Evolutionary conservation across 2,888 invertebrate species (phyloP).

Genomic region (Drosophila acutilabella): DNA sequence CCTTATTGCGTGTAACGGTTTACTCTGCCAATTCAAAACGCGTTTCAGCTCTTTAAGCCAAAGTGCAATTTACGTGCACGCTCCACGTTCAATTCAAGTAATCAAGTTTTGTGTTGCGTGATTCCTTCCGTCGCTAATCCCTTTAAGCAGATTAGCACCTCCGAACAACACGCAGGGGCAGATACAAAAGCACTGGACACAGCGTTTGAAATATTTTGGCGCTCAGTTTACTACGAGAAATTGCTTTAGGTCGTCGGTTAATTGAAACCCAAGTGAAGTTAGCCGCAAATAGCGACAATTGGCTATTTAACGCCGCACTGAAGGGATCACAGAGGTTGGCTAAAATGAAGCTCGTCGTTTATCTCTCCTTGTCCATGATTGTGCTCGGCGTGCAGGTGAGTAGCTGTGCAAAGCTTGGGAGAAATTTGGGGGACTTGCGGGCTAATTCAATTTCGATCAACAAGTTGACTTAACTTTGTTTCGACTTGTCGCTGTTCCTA

Average conservation of each 20-base stretch:
- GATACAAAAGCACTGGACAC: constrained; percentile 1
- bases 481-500: constrained; percentile 19
- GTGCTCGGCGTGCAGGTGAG: constrained; percentile 83
- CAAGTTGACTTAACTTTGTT: constrained; percentile 63
- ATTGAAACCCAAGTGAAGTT: constrained; percentile 50
- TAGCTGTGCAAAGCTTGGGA: background rate
- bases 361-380: constrained; percentile 83
- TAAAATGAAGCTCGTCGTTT: constrained; percentile 82
- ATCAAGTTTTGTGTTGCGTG: constrained; percentile 68
- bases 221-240: constrained; percentile 8
- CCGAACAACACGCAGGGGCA: background rate
- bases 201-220: constrained; percentile 34
- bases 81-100: constrained; percentile 53
- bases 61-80: constrained; percentile 43
- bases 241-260: constrained; percentile 51
- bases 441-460: constrained; percentile 76
- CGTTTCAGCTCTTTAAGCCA: constrained; percentile 21
- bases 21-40: constrained; percentile 45
- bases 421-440: background rate
- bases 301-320: constrained; percentile 46
- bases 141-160: constrained; percentile 44
- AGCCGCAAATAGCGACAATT: constrained; percentile 34
- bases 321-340: constrained; percentile 30
- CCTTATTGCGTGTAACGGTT: constrained; percentile 59
- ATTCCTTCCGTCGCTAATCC: constrained; percentile 56